These are phyloP conservation scores for Hapalemur alaotrensis DNA, from an alignment of 2,797 vertebrate genomes.

Conservation along the genomic window DNA sequence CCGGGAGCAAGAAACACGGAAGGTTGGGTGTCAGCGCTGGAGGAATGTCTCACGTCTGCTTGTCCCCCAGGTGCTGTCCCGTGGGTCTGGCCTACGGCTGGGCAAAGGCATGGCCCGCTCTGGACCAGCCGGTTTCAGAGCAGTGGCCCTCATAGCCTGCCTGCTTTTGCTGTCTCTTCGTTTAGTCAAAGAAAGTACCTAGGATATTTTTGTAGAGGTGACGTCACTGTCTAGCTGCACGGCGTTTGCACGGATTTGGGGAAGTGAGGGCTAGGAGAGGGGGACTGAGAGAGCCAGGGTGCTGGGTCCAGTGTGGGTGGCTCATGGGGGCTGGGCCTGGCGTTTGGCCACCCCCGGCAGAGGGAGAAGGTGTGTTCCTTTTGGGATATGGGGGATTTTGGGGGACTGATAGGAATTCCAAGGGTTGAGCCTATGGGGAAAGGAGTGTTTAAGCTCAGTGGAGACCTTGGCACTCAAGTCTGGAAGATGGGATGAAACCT, in stretches of 20 bases:
- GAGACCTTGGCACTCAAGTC: background rate
- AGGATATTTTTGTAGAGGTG: slow-evolving; percentile 60
- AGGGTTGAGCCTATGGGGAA: background rate
- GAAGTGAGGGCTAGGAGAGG: slow-evolving; percentile 33
- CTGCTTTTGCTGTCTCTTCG: background rate
- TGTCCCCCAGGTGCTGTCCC: background rate
- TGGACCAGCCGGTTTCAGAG: background rate
- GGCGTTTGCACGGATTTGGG: slow-evolving; percentile 47
- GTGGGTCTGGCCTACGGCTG: background rate
- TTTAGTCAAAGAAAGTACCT: slow-evolving; percentile 58
- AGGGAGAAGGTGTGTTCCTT: background rate
- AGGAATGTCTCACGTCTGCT: background rate
- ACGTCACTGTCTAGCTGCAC: slow-evolving; percentile 59
- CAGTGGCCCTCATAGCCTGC: background rate
- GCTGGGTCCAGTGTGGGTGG: background rate
- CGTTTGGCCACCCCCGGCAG: accelerated
- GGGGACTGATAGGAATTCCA: background rate
- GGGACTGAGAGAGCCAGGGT: background rate
- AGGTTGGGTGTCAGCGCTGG: background rate
- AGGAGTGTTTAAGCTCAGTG: background rate
- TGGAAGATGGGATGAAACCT: background rate
- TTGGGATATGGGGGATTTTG: background rate
- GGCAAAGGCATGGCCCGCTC: background rate
- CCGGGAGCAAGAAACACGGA: background rate
- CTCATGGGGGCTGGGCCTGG: background rate